Evolutionary conservation across 2,113 vertebrate genomes (phyloP).

Genomic region (Tragelaphus strepsiceros): DNA sequence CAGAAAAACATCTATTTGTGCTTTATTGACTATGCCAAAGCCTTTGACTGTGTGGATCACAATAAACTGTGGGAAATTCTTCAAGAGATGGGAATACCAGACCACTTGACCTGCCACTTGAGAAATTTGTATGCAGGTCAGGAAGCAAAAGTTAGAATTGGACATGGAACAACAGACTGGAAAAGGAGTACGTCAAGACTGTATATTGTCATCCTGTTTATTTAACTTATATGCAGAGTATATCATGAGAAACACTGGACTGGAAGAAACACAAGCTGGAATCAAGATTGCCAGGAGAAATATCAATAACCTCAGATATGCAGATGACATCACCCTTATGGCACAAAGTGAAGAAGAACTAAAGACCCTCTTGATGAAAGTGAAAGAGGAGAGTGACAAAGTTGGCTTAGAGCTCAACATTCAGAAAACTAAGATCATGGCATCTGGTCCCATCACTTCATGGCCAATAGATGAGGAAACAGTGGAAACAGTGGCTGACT

Average conservation of each 20-base stretch:
- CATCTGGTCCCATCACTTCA: too few species aligned
- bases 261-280: not conserved
- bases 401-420: too few species aligned
- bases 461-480: too few species aligned
- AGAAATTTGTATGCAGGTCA: not conserved
- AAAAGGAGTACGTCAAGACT: not conserved
- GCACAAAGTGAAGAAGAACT: too few species aligned
- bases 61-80: not conserved
- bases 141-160: not conserved
- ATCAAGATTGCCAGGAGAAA: not conserved
- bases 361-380: too few species aligned
- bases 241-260: rapidly evolving
- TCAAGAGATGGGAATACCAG: not conserved
- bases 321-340: not conserved
- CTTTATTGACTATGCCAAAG: not conserved
- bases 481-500: not conserved
- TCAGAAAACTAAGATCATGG: too few species aligned
- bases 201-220: not conserved
- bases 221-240: not conserved
- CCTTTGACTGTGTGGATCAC: not conserved
- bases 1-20: not conserved
- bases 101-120: not conserved
- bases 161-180: not conserved
- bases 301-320: not conserved
- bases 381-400: too few species aligned